Percentiles rank a stretch among this genome's conserved stretches.
phyloP scores from a whole-genome alignment of 64 coral and sea anemone genomes.

The Stichodactyla mertensii region DNA sequence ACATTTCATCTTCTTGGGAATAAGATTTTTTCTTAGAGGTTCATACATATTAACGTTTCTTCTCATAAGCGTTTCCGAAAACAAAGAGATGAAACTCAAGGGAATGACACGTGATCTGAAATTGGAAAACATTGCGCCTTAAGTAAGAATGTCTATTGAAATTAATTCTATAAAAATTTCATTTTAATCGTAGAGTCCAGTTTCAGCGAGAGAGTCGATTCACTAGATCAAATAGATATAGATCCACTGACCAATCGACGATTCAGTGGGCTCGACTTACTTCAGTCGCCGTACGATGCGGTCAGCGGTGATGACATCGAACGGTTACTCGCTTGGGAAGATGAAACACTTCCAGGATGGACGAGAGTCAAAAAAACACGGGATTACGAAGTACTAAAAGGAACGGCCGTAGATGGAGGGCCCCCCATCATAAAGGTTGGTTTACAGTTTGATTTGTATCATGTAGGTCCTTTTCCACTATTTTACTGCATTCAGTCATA shows the following conservation, averaged over 20 bases:
- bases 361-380: constrained; percentile 47
- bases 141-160: background rate
- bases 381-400: constrained; percentile 38
- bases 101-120: too few species aligned
- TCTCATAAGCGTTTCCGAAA: too few species aligned
- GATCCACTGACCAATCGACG: background rate
- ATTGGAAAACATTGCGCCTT: too few species aligned
- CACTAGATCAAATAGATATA: background rate
- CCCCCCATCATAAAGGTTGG: constrained; percentile 53
- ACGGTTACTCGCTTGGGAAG: constrained; percentile 30
- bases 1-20: too few species aligned
- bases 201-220: constrained; percentile 20
- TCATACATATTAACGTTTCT: background rate
- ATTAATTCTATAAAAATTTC: background rate
- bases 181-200: background rate
- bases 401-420: constrained; percentile 30
- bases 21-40: too few species aligned
- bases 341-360: constrained; percentile 34
- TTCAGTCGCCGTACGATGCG: constrained; percentile 39
- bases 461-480: too few species aligned
- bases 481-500: too few species aligned
- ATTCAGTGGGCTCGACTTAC: constrained; percentile 24
- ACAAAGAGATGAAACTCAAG: too few species aligned
- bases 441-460: background rate
- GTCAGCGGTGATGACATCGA: constrained; percentile 47